Conservation (phyloP, 1,140 invertebrate genomes). For the Drosophila nasuta region DNA sequence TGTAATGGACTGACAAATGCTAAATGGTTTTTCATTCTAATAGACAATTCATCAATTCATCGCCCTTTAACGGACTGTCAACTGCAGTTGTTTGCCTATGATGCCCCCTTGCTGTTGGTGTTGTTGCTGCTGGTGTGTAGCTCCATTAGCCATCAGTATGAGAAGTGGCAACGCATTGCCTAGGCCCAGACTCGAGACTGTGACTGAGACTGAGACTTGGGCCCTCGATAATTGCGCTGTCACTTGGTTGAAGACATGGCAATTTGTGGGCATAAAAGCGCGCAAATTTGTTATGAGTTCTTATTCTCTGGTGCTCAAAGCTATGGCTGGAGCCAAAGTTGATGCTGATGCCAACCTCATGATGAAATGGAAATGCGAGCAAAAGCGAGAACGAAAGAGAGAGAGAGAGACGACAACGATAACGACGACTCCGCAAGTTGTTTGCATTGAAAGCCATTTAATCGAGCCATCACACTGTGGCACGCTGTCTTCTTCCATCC, state of each 20-base stretch:
- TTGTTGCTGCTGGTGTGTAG: background rate
- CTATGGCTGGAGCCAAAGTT: too few relatives aligned
- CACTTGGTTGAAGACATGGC: slow-evolving; percentile 81
- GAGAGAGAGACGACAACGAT: background rate
- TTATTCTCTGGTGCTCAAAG: slow-evolving; percentile 2
- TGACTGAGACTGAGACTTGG: slow-evolving; percentile 18
- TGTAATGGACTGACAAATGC: slow-evolving; percentile 45
- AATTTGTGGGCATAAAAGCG: slow-evolving; percentile 82
- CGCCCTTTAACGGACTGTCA: slow-evolving; percentile 71
- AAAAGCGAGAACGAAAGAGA: slow-evolving; percentile 26
- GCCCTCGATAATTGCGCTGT: slow-evolving; percentile 79
- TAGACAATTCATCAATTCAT: slow-evolving; percentile 79
- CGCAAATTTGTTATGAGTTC: slow-evolving; percentile 81
- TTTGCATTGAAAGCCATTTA: slow-evolving; percentile 79
- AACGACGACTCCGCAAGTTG: slow-evolving; percentile 36
- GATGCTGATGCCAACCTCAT: slow-evolving; percentile 38
- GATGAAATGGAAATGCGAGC: slow-evolving; percentile 76
- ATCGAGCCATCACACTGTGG: slow-evolving; percentile 74
- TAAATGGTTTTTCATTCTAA: slow-evolving; percentile 59
- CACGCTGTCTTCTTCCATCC: slow-evolving; percentile 29
- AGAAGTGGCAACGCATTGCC: slow-evolving; percentile 19
- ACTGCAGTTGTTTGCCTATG: slow-evolving; percentile 57
- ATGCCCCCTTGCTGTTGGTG: slow-evolving; percentile 15
- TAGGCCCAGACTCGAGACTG: background rate
- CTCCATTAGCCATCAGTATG: slow-evolving; percentile 37